Conservation (phyloP, 2,888 invertebrate species). For the Chloroclystis v-ata region DNA sequence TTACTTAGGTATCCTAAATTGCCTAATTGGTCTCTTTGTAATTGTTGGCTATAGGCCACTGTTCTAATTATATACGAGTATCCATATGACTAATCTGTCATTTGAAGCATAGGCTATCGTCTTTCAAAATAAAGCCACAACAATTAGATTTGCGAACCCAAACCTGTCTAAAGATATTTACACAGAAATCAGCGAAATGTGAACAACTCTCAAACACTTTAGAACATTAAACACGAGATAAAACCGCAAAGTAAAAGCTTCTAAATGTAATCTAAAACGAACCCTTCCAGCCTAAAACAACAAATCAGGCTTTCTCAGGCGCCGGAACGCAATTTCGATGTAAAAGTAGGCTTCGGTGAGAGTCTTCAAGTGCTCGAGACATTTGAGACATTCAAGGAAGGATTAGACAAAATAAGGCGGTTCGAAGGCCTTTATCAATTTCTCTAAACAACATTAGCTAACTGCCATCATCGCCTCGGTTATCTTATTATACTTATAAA, state of each 20-base stretch:
- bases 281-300: slow-evolving; percentile 30
- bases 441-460: too few species aligned
- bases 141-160: not conserved
- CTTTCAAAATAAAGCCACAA: too few species aligned
- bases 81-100: too few species aligned
- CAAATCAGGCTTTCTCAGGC: slow-evolving; percentile 26
- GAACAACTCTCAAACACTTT: slow-evolving; percentile 1
- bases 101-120: too few species aligned
- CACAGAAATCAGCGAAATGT: not conserved
- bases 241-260: slow-evolving; percentile 21
- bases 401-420: slow-evolving; percentile 12
- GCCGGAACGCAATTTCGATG: slow-evolving; percentile 16
- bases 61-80: too few species aligned
- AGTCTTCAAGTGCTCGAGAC: slow-evolving; percentile 17
- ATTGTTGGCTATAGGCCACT: too few species aligned
- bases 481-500: too few species aligned
- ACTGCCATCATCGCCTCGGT: too few species aligned
- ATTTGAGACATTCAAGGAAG: slow-evolving; percentile 13
- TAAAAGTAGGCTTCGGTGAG: slow-evolving; percentile 16
- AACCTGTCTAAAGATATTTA: not conserved
- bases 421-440: slow-evolving; percentile 6
- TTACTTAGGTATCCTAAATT: too few species aligned
- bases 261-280: slow-evolving; percentile 26
- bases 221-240: slow-evolving; percentile 14
- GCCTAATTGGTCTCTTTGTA: too few species aligned